Percentiles rank a stretch among this genome's conserved stretches.
phyloP scores from a whole-genome alignment of 1,140 invertebrate genomes.

The Euura saliciscinereae region DNA sequence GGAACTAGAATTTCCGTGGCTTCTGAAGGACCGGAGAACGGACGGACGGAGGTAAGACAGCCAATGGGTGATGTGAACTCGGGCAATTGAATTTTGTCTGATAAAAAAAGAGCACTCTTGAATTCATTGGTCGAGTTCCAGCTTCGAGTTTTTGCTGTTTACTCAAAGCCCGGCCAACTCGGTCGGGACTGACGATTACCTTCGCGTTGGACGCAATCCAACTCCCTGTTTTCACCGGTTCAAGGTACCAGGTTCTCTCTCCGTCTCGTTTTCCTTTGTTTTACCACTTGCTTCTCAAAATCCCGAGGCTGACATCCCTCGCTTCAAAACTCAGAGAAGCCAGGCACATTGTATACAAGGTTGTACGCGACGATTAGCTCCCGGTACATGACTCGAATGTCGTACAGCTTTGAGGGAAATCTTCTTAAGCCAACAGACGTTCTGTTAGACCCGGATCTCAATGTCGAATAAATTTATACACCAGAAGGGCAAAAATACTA shows the following conservation, averaged over 20 bases:
- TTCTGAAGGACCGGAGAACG: too few relatives aligned
- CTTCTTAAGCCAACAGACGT: background rate
- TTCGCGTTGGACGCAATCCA: constrained; percentile 41
- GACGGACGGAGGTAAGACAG: background rate
- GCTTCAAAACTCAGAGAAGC: background rate
- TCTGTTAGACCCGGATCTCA: too few relatives aligned
- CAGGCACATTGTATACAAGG: background rate
- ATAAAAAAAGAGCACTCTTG: constrained; percentile 18
- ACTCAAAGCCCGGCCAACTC: constrained; percentile 27
- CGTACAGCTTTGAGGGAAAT: background rate
- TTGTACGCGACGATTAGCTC: background rate
- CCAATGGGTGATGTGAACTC: background rate
- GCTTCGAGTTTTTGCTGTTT: constrained; percentile 39
- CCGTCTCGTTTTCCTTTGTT: constrained; percentile 7
- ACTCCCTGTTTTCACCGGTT: constrained; percentile 40
- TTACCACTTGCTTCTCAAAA: constrained; percentile 1
- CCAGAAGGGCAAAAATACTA: too few relatives aligned
- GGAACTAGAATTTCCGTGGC: too few relatives aligned
- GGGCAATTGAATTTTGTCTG: background rate
- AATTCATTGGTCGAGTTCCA: constrained; percentile 41
- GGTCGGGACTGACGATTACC: constrained; percentile 40
- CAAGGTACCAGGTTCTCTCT: constrained; percentile 24
- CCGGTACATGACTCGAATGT: background rate
- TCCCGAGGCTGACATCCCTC: background rate
- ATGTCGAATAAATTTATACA: too few relatives aligned